Evolutionary conservation across 2,113 vertebrate species (phyloP), one percentile per base, ranked within the genome.

Genomic region (Electrona antarctica): DNA sequence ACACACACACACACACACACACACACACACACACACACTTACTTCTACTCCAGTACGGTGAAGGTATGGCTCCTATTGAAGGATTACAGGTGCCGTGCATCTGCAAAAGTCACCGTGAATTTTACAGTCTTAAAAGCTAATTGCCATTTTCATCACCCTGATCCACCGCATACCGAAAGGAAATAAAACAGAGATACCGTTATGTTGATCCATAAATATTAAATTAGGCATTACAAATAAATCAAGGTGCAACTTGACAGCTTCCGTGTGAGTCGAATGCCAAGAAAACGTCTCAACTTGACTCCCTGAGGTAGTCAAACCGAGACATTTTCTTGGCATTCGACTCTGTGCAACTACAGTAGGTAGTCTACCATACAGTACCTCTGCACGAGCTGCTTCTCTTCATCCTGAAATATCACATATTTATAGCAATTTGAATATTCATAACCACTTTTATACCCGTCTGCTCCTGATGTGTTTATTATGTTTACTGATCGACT

Each of bases 11-110:
- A 29, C 0, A 12, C 15, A 28, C 49, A 51, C n/a, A 67, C 48
- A 52, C 46, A 51, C 47, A 70, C 51, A 15, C 47, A 72, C 50
- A 61, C 45, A 56, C 1, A 67, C n/a, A 81, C 89, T 86, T 84
- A 94, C 93, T 83, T 91, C 89, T 85, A 50, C 83, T 93, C 93
- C 93, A 93, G 78, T 90, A 89, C 1, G 89, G 82, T 7, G 91
- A 80, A 10, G 88, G 56, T 21, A 89, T 56, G 61, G 83, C 76
- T 67, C 85, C 90, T 3, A 82, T 50, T 8, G 86, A 60, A 5
- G 90, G 76, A 67, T 75, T 83, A 59, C 91, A 93, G 76, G 81
- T 73, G 77, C 88, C 92, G 86, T 91, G 91, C 93, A 93, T 94
- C 92, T 93, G 83, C 66, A 63, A 82, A 41, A 41, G 29, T 15